Evolutionary conservation across 2,113 vertebrate genomes (phyloP).

Genomic region (Tapirus terrestris): DNA sequence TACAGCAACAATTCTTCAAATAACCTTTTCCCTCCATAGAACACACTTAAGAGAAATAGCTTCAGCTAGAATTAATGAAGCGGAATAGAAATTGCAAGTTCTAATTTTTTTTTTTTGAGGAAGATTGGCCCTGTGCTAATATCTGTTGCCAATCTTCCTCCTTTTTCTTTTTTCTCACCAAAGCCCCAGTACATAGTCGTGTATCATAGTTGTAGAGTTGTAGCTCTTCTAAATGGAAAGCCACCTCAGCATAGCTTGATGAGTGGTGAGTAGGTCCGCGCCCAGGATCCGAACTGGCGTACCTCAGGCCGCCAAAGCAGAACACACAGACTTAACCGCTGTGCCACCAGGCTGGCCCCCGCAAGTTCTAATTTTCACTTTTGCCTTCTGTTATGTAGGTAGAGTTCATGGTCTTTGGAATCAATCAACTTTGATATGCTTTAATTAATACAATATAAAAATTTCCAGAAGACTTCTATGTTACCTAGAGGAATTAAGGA

Average conservation of each 20-base stretch:
- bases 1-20: conserved; percentile 1
- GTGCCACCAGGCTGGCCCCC: too few relatives aligned
- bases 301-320: too few relatives aligned
- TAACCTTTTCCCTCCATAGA: background rate
- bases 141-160: too few relatives aligned
- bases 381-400: background rate
- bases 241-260: too few relatives aligned
- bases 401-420: background rate
- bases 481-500: background rate
- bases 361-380: background rate
- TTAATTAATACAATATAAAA: conserved; percentile 30
- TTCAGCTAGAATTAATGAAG: conserved; percentile 1
- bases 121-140: too few relatives aligned
- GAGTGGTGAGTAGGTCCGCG: too few relatives aligned
- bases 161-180: too few relatives aligned
- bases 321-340: too few relatives aligned
- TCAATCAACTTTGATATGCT: background rate
- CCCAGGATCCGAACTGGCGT: too few relatives aligned
- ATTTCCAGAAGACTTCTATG: background rate
- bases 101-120: background rate
- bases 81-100: background rate
- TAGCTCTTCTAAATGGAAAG: too few relatives aligned
- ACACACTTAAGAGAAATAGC: background rate
- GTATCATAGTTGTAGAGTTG: too few relatives aligned
- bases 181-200: too few relatives aligned